Evolutionary conservation across 2,797 vertebrate genomes (phyloP), one percentile per base, ranked within the genome.

Genomic region (Mus spretus): DNA sequence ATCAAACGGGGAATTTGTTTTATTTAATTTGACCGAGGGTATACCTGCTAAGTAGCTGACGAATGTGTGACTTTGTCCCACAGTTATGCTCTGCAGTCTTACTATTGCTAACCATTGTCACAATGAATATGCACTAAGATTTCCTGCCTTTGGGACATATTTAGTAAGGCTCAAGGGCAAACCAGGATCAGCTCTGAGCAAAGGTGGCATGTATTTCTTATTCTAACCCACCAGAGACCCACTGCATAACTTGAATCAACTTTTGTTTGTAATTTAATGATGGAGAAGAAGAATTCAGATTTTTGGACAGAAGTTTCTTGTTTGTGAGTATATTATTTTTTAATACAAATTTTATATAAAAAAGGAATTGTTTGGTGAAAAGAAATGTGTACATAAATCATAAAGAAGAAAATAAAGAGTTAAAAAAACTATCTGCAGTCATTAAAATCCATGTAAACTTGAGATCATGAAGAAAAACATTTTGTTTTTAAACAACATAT

Each of bases 391-490:
- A 34, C 7, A 59, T 82, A 77, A 83, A 40, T 82, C 28, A 86
- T 53, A 83, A 67, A 13, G 34, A 61, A 37, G 31, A 37, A 93
- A 95, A 82, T 90, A 91, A 95, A 77, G 11, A 87, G 70, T 75
- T 93, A 55, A 88, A n/a, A 88, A 87, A 88, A 59, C 72, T 93
- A 93, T 80, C n/a, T 95, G 44, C 1, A 91, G 37, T 93, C 95
- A 90, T 88, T 96, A 19, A 90, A 72, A 96, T 95, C 65, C 88
- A 79, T 31, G 6, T 85, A 83, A 95, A 93, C 75, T 95, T 95
- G 40, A 89, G 9, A 79, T 86, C 78, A 53, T 40, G 19, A 50
- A 74, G 20, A 81, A 93, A 95, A 72, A 1, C 5, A 28, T 74
- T 77, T 19, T 78, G 87, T 94, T 81, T 26, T 57, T 81, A 84